Percentiles rank a stretch among this genome's conserved stretches.
These are phyloP conservation scores for Catostylus mosaicus DNA, from an alignment of 30 jellyfish, hydroid and myxozoan species.

Conservation along the genomic window DNA sequence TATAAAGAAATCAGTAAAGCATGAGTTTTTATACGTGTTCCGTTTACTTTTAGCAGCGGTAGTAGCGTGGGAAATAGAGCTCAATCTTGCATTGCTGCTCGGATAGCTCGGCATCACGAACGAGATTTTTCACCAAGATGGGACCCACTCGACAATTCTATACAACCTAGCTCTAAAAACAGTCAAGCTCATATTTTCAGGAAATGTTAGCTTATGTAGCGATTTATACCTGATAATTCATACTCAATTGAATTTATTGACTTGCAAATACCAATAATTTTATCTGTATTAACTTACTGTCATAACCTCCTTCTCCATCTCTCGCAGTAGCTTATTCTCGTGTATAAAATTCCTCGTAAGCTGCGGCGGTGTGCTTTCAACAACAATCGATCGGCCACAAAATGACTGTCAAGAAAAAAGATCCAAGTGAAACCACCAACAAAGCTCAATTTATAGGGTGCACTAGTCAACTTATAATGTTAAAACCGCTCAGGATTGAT, in stretches of 20 bases:
- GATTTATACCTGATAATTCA: not conserved
- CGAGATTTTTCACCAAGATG: too few relatives aligned
- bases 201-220: not conserved
- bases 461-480: not conserved
- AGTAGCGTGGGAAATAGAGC: too few relatives aligned
- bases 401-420: constrained; percentile 57
- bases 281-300: constrained; percentile 32
- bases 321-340: constrained; percentile 44
- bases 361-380: constrained; percentile 73
- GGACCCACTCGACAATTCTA: not conserved
- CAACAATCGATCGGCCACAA: constrained; percentile 63
- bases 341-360: constrained; percentile 35
- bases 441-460: constrained; percentile 2
- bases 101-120: too few relatives aligned
- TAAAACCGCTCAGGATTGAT: not conserved
- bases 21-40: too few relatives aligned
- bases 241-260: not conserved
- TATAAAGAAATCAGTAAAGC: too few relatives aligned
- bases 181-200: not conserved
- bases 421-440: constrained; percentile 8
- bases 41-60: too few relatives aligned
- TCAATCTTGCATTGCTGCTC: too few relatives aligned
- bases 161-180: not conserved
- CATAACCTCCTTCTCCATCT: constrained; percentile 45
- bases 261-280: not conserved